Evolutionary conservation across 2,888 invertebrate genomes (phyloP), one percentile per base, ranked within the genome.

Genomic region (Callyntrura sp.): DNA sequence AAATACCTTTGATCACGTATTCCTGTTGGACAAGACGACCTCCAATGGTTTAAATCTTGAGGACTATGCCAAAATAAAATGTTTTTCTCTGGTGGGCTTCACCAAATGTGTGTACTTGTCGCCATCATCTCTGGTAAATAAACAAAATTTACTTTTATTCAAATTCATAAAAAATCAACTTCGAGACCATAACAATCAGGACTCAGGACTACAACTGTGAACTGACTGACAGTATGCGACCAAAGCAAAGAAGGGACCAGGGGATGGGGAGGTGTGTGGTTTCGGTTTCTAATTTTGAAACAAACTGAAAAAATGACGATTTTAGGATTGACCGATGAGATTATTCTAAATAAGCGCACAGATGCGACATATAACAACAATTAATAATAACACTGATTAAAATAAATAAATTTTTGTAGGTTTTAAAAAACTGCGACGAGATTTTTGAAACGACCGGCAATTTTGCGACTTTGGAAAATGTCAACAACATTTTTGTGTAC

Each of bases 91-190:
- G 6, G 11, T 17, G 20, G 2, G 35, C 4, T 82, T 82, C 62
- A 43, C 6, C 0, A 82, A 82, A 20, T 82, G 82, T 45, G 82
- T 82, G 2, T 82, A 43, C 45, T 1, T 82, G 8, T 82, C 82
- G 25, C 62, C 82, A n/a, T n/a, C n/a, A n/a, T n/a, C n/a, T n/a
- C n/a, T n/a, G n/a, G n/a, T n/a, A n/a, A n/a, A n/a, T n/a, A n/a
- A n/a, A n/a, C n/a, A n/a, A n/a, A n/a, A n/a, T n/a, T n/a, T n/a
- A n/a, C n/a, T n/a, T n/a, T n/a, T n/a, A n/a, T n/a, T n/a, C n/a
- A n/a, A n/a, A n/a, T n/a, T n/a, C n/a, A n/a, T n/a, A n/a, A n/a
- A n/a, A n/a, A n/a, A n/a, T n/a, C n/a, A n/a, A n/a, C n/a, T n/a
- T n/a, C n/a, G n/a, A n/a, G n/a, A n/a, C n/a, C n/a, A n/a, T n/a